Percentiles rank a stretch among this genome's conserved stretches.
These are phyloP conservation scores for Carassius gibelio DNA, from an alignment of 2,113 vertebrate genomes.

Conservation along the genomic window DNA sequence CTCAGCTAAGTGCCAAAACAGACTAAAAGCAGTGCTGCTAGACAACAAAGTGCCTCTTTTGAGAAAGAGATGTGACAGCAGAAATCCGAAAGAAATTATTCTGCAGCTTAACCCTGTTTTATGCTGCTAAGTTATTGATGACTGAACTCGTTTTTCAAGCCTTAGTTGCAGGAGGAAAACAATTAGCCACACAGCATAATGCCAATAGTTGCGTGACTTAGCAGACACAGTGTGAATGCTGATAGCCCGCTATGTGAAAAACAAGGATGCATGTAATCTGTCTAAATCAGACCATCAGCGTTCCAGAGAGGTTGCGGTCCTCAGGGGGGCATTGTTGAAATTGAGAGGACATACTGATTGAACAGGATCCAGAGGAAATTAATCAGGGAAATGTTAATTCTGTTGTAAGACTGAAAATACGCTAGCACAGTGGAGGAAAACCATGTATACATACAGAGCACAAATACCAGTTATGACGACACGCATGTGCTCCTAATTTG, in stretches of 20 bases:
- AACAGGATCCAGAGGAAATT: conserved; percentile 18
- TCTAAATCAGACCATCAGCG: neutral
- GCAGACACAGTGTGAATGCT: conserved; percentile 5
- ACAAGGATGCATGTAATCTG: neutral
- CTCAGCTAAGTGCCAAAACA: conserved; percentile 32
- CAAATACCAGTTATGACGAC: too few species aligned
- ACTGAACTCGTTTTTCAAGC: conserved; percentile 35
- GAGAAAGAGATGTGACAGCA: neutral
- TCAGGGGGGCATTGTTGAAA: conserved; percentile 3
- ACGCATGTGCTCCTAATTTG: too few species aligned
- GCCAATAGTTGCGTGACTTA: neutral
- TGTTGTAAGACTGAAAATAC: neutral
- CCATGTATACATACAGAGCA: neutral
- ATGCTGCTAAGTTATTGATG: neutral
- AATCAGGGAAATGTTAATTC: conserved; percentile 16
- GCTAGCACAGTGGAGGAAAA: neutral
- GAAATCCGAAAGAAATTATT: neutral
- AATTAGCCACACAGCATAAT: conserved; percentile 18
- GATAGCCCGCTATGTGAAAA: neutral
- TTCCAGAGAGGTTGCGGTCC: neutral
- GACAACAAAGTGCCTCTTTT: conserved; percentile 33
- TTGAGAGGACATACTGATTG: neutral
- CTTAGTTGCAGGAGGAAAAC: conserved; percentile 73
- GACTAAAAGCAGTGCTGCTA: conserved; percentile 12
- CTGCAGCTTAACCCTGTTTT: neutral